Evolutionary conservation across 2,888 invertebrate genomes (phyloP).

Genomic region (Meliscaeva auricollis): DNA sequence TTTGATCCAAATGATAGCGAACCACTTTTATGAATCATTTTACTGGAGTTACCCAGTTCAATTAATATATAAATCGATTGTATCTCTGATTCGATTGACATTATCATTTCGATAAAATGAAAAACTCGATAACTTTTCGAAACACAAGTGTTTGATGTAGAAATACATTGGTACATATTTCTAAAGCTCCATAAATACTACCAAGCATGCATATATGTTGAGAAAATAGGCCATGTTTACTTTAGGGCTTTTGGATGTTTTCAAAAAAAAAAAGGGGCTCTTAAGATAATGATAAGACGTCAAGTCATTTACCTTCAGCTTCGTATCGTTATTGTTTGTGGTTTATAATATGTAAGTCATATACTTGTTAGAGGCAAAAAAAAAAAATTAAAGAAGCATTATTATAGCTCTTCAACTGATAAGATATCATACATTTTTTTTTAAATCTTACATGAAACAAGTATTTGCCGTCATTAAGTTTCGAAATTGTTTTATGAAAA

Average conservation of each 20-base stretch:
- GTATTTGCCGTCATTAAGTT: not conserved
- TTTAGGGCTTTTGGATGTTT: constrained; percentile 21
- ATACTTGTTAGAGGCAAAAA: not conserved
- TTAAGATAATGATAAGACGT: constrained; percentile 32
- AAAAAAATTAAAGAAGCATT: not conserved
- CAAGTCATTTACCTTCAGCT: constrained; percentile 45
- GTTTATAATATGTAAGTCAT: not conserved
- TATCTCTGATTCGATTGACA: constrained; percentile 23
- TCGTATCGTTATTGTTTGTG: not conserved
- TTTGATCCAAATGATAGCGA: constrained; percentile 51
- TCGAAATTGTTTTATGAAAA: not conserved
- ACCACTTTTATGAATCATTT: constrained; percentile 61
- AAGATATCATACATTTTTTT: too few species aligned
- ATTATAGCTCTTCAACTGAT: too few species aligned
- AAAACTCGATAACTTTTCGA: constrained; percentile 41
- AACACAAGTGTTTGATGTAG: constrained; percentile 37
- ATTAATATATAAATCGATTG: not conserved
- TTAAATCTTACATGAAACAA: too few species aligned
- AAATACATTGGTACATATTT: not conserved
- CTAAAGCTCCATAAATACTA: not conserved
- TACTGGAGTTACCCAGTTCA: not conserved
- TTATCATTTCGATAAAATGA: constrained; percentile 34
- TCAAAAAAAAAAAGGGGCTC: constrained; percentile 1
- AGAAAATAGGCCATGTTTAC: constrained; percentile 62
- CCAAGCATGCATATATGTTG: not conserved